Evolutionary conservation across 2,113 vertebrate genomes (phyloP).

Genomic region (Pachyramphus minor): DNA sequence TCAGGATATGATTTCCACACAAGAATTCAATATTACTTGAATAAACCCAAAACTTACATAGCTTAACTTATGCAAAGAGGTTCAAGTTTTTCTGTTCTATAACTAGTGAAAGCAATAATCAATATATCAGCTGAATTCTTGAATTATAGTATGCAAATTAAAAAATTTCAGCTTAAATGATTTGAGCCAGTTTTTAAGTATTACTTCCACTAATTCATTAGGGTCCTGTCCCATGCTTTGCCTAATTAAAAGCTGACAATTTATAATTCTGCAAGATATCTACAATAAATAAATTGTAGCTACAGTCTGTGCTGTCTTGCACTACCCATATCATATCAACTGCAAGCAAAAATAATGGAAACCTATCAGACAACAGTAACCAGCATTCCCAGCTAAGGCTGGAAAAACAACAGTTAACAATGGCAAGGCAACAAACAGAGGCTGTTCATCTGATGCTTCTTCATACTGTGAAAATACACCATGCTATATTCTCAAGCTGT

Average conservation of each 20-base stretch:
- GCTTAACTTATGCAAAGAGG: background rate
- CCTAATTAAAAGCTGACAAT: background rate
- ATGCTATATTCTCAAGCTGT: background rate
- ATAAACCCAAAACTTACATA: background rate
- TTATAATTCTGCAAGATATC: background rate
- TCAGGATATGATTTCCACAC: background rate
- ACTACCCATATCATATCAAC: background rate
- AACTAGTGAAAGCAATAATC: background rate
- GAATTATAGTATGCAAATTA: background rate
- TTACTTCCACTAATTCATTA: background rate
- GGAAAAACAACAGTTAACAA: background rate
- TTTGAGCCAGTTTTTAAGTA: background rate
- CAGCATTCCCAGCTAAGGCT: background rate
- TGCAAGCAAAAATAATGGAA: background rate
- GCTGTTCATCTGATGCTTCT: background rate
- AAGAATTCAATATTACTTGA: background rate
- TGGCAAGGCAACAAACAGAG: background rate
- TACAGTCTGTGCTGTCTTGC: background rate
- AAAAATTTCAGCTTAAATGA: accelerated
- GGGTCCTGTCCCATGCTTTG: background rate
- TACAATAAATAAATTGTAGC: background rate
- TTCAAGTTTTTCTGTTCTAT: background rate
- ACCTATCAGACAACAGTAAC: background rate
- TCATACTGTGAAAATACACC: background rate
- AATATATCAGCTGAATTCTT: background rate